These are phyloP conservation scores for Strigamia transsilvanica DNA, from an alignment of 2,888 invertebrate genomes.

Conservation along the genomic window DNA sequence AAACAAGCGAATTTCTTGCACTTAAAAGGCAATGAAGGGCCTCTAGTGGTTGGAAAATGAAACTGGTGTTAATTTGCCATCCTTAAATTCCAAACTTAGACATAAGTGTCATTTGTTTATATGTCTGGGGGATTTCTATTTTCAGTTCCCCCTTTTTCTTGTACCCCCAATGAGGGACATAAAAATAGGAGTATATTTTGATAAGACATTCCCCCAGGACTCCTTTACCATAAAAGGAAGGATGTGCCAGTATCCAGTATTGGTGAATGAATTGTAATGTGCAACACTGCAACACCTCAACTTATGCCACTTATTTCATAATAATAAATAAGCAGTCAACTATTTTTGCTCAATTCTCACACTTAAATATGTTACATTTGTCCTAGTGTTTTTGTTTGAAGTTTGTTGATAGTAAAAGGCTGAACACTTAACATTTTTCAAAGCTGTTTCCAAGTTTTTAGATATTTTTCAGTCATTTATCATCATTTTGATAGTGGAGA, in stretches of 20 bases:
- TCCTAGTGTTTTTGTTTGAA: too few relatives aligned
- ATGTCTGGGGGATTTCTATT: conserved; percentile 41
- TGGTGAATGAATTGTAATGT: background rate
- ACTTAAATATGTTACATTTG: too few relatives aligned
- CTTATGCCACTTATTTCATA: background rate
- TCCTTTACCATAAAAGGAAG: conserved; percentile 44
- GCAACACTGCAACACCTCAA: too few relatives aligned
- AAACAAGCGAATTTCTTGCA: background rate
- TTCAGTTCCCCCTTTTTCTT: conserved; percentile 17
- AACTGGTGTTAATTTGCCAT: conserved; percentile 22
- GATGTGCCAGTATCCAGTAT: conserved; percentile 11
- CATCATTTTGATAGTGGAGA: background rate
- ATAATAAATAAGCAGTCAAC: too few relatives aligned
- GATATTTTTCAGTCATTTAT: background rate
- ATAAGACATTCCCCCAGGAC: conserved; percentile 41
- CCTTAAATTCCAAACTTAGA: conserved; percentile 46
- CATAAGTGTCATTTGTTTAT: conserved; percentile 49
- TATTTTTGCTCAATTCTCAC: too few relatives aligned
- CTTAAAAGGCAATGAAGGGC: background rate
- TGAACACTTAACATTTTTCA: background rate
- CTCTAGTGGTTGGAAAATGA: conserved; percentile 41
- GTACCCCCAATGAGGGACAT: conserved; percentile 42
- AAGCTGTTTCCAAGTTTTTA: background rate
- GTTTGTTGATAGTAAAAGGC: too few relatives aligned
- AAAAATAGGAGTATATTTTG: conserved; percentile 45